Evolutionary conservation across 2,797 vertebrate species (phyloP), one percentile per base, ranked within the genome.

Genomic region (Myiothlypis coronata): DNA sequence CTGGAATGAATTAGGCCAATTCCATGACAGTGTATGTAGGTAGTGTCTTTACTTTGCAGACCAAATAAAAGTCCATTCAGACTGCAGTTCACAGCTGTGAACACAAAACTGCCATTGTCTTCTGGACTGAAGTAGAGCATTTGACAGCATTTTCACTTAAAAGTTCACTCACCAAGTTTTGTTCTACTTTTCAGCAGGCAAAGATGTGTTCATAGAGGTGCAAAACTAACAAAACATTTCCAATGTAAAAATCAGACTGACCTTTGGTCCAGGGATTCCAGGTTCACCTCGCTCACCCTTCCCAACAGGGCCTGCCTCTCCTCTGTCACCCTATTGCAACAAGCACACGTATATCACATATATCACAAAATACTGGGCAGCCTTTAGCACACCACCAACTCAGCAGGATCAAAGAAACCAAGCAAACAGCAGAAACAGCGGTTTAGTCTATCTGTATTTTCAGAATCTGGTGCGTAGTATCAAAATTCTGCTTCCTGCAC

Each of bases 231-330:
- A 65, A 30, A 69, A 44, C 4, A 24, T 41, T 82, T 91, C 55
- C 52, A 60, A 11, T 13, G 3, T 13, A 72, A 81, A 89, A 88
- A 80, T 85, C 89, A 85, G 53, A 96, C 98, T 98, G 76, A 99
- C 99, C 99, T 99, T 99, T 87, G 97, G 98, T 91, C 99, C 99
- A 34, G 96, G 59, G 64, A 94, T 95, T 96, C 99, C 99, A 10
- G 97, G 96, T 53, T 99, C 98, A 77, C 99, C 99, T 86, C 98
- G 97, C 49, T 99, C 99, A 10, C 99, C 99, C 92, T 98, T 99
- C 91, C 99, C 99, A 80, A 98, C 97, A 35, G 98, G 98, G 22
- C 99, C 99, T 13, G 98, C 88, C 39, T 99, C 99, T 67, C 99
- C 99, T 97, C 98, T 98, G 91, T 99, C 99, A 27, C 99, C 99